Percentiles rank a stretch among this genome's conserved stretches.
These are phyloP conservation scores for Manis javanica DNA, from an alignment of 2,797 vertebrate species.

Conservation along the genomic window DNA sequence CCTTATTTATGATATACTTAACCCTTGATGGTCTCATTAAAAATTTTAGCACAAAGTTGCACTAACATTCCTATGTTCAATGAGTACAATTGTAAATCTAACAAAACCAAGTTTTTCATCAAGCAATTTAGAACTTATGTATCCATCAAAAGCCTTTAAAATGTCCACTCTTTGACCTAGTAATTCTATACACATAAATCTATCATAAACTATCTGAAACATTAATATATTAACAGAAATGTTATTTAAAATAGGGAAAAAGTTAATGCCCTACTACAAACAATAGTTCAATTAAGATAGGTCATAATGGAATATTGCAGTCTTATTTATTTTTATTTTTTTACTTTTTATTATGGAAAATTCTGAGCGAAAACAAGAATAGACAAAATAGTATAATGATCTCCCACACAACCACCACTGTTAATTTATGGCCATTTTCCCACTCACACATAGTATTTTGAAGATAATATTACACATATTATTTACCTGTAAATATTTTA, in stretches of 20 bases:
- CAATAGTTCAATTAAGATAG: conserved; percentile 3
- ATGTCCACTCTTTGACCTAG: background rate
- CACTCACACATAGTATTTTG: background rate
- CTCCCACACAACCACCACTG: background rate
- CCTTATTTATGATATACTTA: background rate
- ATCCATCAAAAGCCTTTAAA: conserved; percentile 27
- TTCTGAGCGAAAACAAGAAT: background rate
- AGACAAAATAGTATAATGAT: background rate
- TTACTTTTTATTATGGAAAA: conserved; percentile 32
- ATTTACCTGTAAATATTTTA: conserved; percentile 30
- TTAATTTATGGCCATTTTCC: background rate
- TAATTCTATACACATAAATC: background rate
- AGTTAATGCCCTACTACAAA: background rate
- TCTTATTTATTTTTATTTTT: background rate
- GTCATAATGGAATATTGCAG: background rate
- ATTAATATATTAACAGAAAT: background rate
- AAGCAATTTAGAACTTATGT: background rate
- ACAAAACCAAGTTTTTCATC: background rate
- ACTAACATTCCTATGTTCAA: background rate
- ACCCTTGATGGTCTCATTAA: background rate
- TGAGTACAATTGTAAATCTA: conserved; percentile 15
- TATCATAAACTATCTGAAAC: background rate
- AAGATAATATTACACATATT: background rate
- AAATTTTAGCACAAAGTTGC: conserved; percentile 9
- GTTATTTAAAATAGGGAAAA: background rate